Evolutionary conservation across 1,140 invertebrate species (phyloP).

Genomic region (Saccostrea glomerata): DNA sequence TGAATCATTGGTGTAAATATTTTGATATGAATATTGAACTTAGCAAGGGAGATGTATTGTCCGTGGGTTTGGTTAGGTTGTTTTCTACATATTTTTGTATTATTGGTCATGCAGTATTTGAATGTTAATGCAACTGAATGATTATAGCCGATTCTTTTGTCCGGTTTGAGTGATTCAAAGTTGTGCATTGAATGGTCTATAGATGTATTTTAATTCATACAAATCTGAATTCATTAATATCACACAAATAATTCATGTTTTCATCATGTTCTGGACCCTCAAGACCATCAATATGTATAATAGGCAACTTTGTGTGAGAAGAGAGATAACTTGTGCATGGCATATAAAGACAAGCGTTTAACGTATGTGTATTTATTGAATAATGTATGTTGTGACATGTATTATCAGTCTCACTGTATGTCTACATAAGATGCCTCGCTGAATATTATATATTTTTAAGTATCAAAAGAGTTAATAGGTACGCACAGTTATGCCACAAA

Average conservation of each 20-base stretch:
- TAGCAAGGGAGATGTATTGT: background rate
- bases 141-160: background rate
- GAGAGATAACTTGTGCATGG: background rate
- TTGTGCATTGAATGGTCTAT: background rate
- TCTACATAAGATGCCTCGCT: background rate
- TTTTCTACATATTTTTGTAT: conserved; percentile 15
- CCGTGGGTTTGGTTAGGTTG: background rate
- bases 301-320: background rate
- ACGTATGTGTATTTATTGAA: background rate
- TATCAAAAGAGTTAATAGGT: background rate
- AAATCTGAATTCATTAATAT: background rate
- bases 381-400: background rate
- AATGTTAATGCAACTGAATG: background rate
- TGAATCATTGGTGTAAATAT: conserved; percentile 3
- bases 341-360: background rate
- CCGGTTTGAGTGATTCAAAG: background rate
- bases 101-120: background rate
- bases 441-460: background rate
- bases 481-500: background rate
- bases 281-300: background rate
- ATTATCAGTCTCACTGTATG: background rate
- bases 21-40: conserved; percentile 20
- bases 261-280: background rate
- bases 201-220: background rate
- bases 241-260: conserved; percentile 15